Conservation (phyloP, 2,113 vertebrate genomes). For the Paratilapia polleni region DNA sequence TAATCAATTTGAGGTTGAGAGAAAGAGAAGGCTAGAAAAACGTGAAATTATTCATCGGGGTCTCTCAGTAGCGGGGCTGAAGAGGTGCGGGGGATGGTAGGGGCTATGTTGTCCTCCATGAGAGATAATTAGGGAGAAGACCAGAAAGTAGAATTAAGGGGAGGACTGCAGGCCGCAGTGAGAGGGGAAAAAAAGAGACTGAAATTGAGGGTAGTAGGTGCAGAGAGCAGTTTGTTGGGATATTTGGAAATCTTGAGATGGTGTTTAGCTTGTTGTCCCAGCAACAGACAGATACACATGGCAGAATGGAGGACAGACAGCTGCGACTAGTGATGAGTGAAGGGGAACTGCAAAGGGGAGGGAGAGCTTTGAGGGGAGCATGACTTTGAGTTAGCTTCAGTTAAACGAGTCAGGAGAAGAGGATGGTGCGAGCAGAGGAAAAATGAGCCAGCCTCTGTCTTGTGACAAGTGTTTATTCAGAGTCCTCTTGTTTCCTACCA, state of each 20-base stretch:
- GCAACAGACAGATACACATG: constrained; percentile 69
- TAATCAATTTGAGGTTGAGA: constrained; percentile 79
- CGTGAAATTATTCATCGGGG: constrained; percentile 82
- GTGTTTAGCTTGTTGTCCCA: constrained; percentile 69
- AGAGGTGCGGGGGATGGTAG: constrained; percentile 69
- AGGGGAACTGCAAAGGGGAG: constrained; percentile 38
- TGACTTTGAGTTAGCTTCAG: constrained; percentile 39
- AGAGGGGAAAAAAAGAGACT: neutral
- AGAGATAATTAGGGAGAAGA: constrained; percentile 75
- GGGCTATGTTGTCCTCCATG: constrained; percentile 60
- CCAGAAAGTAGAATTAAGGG: constrained; percentile 53
- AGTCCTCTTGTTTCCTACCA: constrained; percentile 74
- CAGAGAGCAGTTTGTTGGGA: constrained; percentile 59
- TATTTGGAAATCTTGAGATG: constrained; percentile 70
- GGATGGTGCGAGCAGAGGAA: constrained; percentile 30
- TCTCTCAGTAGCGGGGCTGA: constrained; percentile 49
- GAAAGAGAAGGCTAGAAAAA: constrained; percentile 73
- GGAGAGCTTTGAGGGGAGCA: constrained; percentile 30
- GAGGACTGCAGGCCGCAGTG: constrained; percentile 28
- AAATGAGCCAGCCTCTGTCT: constrained; percentile 58
- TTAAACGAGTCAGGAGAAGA: constrained; percentile 49
- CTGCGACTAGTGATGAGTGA: constrained; percentile 61
- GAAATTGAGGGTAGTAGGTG: constrained; percentile 40
- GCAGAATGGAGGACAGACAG: constrained; percentile 60
- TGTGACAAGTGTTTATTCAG: constrained; percentile 71